phyloP scores from a whole-genome alignment of 2,888 invertebrate genomes.

The Epiperipatus broadwayi region DNA sequence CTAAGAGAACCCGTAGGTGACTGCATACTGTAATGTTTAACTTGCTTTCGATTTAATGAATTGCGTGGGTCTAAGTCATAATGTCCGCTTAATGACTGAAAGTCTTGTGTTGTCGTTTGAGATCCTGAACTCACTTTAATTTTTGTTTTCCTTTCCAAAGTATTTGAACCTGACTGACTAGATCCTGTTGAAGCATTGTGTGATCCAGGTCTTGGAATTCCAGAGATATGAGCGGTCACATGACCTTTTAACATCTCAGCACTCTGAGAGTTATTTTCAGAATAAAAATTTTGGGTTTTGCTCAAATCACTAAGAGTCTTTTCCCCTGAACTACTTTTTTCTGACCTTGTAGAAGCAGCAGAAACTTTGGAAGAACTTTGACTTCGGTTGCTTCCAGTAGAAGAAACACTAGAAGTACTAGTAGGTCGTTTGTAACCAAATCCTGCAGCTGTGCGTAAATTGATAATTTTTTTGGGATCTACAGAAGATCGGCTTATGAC shows the following conservation, averaged over 20 bases:
- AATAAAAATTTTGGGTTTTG: slow-evolving; percentile 4
- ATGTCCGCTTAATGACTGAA: no score
- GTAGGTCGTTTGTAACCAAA: slow-evolving; percentile 25
- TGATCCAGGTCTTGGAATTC: slow-evolving; percentile 15
- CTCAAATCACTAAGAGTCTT: slow-evolving; percentile 14
- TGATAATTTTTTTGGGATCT: no score
- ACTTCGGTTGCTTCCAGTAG: slow-evolving; percentile 23
- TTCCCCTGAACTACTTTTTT: slow-evolving; percentile 16
- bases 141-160: slow-evolving; percentile 36
- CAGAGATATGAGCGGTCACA: slow-evolving; percentile 6
- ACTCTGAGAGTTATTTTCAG: no score
- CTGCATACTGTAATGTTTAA: slow-evolving; percentile 15
- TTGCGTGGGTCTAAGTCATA: slow-evolving; percentile 14
- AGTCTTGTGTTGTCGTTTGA: slow-evolving; percentile 45
- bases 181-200: slow-evolving; percentile 17
- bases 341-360: no score
- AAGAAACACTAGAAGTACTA: slow-evolving; percentile 25
- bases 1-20: slow-evolving; percentile 19
- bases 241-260: no score
- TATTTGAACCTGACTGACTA: slow-evolving; percentile 22
- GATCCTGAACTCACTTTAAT: slow-evolving; percentile 74
- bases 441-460: slow-evolving; percentile 13
- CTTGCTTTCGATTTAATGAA: slow-evolving; percentile 16
- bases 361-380: slow-evolving; percentile 18
- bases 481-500: no score